Evolutionary conservation across 2,888 invertebrate species (phyloP).

Genomic region (Rhimphoctona megacephalus): DNA sequence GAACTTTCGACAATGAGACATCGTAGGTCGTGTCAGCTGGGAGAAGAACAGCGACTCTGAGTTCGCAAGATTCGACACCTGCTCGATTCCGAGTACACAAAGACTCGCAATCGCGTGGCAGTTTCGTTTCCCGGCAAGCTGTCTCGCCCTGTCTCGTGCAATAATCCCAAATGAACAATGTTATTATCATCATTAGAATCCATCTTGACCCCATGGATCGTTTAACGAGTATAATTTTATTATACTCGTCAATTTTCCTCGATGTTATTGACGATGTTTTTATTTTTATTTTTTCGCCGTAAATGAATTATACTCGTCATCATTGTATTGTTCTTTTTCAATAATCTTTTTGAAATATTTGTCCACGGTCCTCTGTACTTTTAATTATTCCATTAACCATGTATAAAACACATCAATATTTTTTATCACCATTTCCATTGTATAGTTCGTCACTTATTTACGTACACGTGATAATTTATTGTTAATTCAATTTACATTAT

Average conservation of each 20-base stretch:
- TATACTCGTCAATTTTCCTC: constrained; percentile 5
- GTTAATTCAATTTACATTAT: background rate
- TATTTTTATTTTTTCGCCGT: background rate
- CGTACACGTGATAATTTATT: background rate
- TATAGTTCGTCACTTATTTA: background rate
- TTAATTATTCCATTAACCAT: background rate
- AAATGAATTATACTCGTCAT: background rate
- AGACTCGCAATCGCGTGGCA: constrained; percentile 84
- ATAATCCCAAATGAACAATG: constrained; percentile 28
- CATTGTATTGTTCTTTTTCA: background rate
- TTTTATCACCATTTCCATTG: constrained; percentile 1
- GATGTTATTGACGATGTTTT: background rate
- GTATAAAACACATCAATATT: background rate
- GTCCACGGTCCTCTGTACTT: background rate
- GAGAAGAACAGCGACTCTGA: constrained; percentile 89
- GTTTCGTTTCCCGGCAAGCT: constrained; percentile 78
- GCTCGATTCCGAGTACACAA: constrained; percentile 84
- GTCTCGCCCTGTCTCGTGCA: constrained; percentile 21
- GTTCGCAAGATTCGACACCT: constrained; percentile 86
- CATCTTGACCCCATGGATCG: constrained; percentile 62
- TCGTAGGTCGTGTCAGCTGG: constrained; percentile 88
- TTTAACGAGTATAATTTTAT: constrained; percentile 16
- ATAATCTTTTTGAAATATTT: background rate
- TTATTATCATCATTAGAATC: constrained; percentile 49
- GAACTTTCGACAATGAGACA: constrained; percentile 88